Evolutionary conservation across 2,888 invertebrate species (phyloP), one percentile per base, ranked within the genome.

Genomic region (Caenorhabditis drosophilae): DNA sequence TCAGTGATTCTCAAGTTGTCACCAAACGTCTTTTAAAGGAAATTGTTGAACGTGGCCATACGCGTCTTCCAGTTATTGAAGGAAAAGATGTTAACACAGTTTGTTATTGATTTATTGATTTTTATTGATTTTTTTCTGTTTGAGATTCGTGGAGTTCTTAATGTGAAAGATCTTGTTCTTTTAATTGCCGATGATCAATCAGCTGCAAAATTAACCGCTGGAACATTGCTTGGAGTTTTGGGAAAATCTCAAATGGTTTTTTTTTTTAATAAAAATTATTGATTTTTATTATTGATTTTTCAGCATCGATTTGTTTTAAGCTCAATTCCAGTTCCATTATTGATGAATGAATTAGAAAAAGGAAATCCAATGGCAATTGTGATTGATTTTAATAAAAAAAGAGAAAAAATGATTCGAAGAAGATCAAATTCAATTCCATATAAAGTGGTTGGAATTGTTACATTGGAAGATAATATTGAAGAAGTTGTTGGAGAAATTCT

Each of bases 1-100:
- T 98, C 72, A 91, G 92, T 40, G 89, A 91, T 78, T 90, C 91
- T 70, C 89, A 92, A 18, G 18, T 51, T 26, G 36, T 72, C 15
- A 54, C 59, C 1, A 34, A 47, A 18, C 23, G 20, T 0, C 48
- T 73, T 23, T 27, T 57, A 31, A 26, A 31, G 11, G 31, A 42
- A 6, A 44, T 61, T 12, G 31, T 42, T 23, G 44, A 52, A 11
- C 42, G 48, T 9, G 70, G 70, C 26, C 64, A 64, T 47, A 67
- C 73, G 1, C 31, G 70, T 9, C 42, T 73, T 25, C 73, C 73
- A 22, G 61, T 73, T 27, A 58, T 54, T 36, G 38, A 40, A 2
- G 35, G 23, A n/a, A 34, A 35, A 12, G 49, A 58, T 36, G 47
- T 27, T 12, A 59, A 66, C 47, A 50, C 44, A 38, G 64, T 59